Percentiles rank a stretch among this genome's conserved stretches.
These are phyloP conservation scores for Tetramorium parvispinum DNA, from an alignment of 1,140 invertebrate species.

Conservation along the genomic window DNA sequence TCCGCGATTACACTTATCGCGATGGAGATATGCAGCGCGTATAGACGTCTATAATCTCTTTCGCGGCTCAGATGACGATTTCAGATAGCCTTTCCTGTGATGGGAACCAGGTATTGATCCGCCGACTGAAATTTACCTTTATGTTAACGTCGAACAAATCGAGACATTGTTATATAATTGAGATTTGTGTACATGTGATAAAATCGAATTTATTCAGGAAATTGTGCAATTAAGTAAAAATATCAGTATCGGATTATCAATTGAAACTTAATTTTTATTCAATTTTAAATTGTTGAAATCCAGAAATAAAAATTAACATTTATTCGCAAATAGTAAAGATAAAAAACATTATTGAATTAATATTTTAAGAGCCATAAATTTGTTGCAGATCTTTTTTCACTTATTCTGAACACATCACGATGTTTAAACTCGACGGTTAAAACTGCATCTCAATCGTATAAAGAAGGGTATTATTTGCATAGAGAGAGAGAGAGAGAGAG, in stretches of 20 bases:
- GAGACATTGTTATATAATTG: slow-evolving; percentile 29
- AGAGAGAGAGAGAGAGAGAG: background rate
- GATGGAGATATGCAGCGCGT: slow-evolving; percentile 60
- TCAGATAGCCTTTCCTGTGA: slow-evolving; percentile 58
- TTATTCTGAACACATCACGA: background rate
- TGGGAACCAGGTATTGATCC: slow-evolving; percentile 57
- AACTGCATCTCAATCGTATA: slow-evolving; percentile 32
- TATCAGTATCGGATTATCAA: background rate
- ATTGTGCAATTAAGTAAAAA: background rate
- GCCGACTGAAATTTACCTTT: slow-evolving; percentile 33
- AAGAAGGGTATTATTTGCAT: slow-evolving; percentile 26
- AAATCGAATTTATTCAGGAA: slow-evolving; percentile 8
- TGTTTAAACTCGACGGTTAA: background rate
- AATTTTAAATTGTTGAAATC: background rate
- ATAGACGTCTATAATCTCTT: slow-evolving; percentile 63
- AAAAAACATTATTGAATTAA: background rate
- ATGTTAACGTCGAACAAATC: slow-evolving; percentile 38
- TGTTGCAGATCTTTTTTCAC: background rate
- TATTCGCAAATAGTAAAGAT: background rate
- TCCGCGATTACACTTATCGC: slow-evolving; percentile 52
- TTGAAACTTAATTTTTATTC: background rate
- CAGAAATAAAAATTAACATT: background rate
- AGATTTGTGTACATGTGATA: background rate
- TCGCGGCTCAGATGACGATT: slow-evolving; percentile 62
- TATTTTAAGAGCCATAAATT: background rate